Evolutionary conservation across 2,113 vertebrate genomes (phyloP).

Genomic region (Dasyprocta punctata): DNA sequence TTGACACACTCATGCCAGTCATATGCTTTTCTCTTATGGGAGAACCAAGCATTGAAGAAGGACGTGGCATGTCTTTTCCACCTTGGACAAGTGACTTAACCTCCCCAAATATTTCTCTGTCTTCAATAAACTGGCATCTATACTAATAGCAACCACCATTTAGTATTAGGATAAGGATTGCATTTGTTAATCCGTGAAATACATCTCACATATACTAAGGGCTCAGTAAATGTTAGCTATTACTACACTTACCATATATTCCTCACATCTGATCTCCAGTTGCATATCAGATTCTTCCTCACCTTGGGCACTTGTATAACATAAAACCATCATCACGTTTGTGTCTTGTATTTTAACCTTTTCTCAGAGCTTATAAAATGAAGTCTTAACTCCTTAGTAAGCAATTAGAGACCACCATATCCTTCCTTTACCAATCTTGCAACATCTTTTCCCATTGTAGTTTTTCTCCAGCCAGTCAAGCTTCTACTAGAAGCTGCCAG

Average conservation of each 20-base stretch:
- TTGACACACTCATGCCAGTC: neutral
- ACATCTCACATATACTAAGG: neutral
- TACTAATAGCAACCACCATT: neutral
- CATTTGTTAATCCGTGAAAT: neutral
- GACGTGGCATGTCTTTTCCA: neutral
- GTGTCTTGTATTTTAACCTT: neutral
- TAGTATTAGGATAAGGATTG: neutral
- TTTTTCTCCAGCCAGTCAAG: neutral
- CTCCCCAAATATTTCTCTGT: neutral
- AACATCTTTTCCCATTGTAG: neutral
- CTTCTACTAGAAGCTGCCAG: neutral
- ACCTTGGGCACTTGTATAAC: neutral
- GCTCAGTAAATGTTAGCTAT: neutral
- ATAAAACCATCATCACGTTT: neutral
- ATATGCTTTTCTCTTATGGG: too few species aligned
- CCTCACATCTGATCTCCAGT: neutral
- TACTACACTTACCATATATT: neutral
- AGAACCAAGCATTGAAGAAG: neutral
- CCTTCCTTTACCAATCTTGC: neutral
- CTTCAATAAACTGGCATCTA: neutral
- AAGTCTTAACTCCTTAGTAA: neutral
- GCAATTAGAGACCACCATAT: neutral
- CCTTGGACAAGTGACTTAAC: neutral
- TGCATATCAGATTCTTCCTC: neutral
- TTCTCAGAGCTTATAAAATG: neutral